Percentiles rank a stretch among this genome's conserved stretches.
Conservation (phyloP, 2,113 vertebrate genomes). For the Cyprinodon variegatus region DNA sequence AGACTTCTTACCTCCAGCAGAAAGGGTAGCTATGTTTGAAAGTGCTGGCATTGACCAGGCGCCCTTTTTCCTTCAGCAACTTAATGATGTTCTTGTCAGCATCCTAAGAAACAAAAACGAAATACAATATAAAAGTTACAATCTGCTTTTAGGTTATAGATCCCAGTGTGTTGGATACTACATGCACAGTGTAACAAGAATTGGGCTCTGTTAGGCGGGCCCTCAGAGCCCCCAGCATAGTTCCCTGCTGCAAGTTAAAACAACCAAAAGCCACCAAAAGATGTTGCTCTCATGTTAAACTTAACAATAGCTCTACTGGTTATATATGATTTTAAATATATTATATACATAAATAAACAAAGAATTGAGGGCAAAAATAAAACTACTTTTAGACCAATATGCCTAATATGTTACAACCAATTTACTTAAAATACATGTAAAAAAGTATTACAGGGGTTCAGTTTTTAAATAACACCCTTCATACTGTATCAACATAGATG, state of each 20-base stretch:
- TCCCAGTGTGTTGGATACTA: neutral
- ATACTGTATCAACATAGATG: too few relatives aligned
- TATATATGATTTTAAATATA: neutral
- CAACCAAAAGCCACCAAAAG: neutral
- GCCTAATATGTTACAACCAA: too few relatives aligned
- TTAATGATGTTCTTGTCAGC: slow-evolving; percentile 95
- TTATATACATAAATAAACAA: neutral
- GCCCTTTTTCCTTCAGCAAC: slow-evolving; percentile 88
- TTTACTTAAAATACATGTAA: too few relatives aligned
- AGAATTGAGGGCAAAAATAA: neutral
- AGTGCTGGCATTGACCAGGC: slow-evolving; percentile 83
- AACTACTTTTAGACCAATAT: too few relatives aligned
- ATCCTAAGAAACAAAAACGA: slow-evolving; percentile 79
- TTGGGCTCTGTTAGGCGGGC: too few relatives aligned
- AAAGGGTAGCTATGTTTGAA: slow-evolving; percentile 96
- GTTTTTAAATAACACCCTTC: too few relatives aligned
- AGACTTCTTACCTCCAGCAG: slow-evolving; percentile 92
- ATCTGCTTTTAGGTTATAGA: neutral
- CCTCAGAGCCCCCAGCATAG: neutral
- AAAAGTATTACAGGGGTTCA: too few relatives aligned
- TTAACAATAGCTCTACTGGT: neutral
- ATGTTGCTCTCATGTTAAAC: neutral
- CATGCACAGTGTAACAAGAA: neutral
- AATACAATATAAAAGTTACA: neutral
- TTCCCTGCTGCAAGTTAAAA: slow-evolving; percentile 7